Conservation (phyloP, 1,140 invertebrate species). For the Metaphire vulgaris region DNA sequence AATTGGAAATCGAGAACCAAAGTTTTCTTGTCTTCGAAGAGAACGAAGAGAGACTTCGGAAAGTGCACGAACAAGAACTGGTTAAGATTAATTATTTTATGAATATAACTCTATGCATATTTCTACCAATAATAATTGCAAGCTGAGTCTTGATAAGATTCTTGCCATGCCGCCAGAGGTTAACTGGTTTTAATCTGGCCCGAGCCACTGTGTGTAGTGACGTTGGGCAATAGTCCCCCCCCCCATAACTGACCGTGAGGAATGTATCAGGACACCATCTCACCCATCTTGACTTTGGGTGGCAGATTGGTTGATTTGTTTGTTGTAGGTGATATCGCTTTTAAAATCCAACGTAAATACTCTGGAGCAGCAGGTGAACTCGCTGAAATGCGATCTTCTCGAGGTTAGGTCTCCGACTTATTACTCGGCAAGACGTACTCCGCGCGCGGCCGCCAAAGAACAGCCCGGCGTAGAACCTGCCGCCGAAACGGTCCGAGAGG, state of each 20-base stretch:
- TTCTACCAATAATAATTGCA: too few relatives aligned
- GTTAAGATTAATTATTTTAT: too few relatives aligned
- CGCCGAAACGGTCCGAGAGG: too few relatives aligned
- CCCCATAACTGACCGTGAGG: too few relatives aligned
- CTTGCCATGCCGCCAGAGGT: too few relatives aligned
- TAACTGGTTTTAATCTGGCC: too few relatives aligned
- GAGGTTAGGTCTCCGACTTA: conserved; percentile 4
- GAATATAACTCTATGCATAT: too few relatives aligned
- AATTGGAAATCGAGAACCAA: conserved; percentile 7
- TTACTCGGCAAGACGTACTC: background rate
- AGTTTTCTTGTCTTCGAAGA: conserved; percentile 27
- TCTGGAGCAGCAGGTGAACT: conserved; percentile 12
- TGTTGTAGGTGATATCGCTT: conserved; percentile 14
- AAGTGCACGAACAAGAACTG: conserved; percentile 22
- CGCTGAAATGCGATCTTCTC: conserved; percentile 11
- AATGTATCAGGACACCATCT: background rate
- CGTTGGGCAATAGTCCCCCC: too few relatives aligned
- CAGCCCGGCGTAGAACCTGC: too few relatives aligned
- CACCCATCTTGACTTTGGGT: background rate
- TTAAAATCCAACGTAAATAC: conserved; percentile 12
- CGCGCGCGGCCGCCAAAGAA: background rate
- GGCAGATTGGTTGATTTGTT: conserved; percentile 9
- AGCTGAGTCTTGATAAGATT: too few relatives aligned
- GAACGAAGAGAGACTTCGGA: conserved; percentile 22
- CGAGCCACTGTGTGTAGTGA: too few relatives aligned